Percentiles rank a stretch among this genome's conserved stretches.
Evolutionary conservation across 2,888 invertebrate genomes (phyloP).

Genomic region (Plemyria rubiginata): DNA sequence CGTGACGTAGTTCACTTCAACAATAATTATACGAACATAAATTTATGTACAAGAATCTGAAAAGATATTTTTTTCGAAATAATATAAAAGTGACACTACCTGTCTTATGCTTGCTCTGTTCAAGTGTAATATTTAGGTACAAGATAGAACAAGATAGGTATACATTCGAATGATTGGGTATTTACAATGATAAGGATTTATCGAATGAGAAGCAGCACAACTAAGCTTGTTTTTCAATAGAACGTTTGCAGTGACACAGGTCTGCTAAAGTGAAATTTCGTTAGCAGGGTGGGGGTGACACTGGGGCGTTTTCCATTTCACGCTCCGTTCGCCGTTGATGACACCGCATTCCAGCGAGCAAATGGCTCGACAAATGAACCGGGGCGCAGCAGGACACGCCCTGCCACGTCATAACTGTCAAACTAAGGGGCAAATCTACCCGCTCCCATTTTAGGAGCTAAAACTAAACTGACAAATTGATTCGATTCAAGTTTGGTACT

Average conservation of each 20-base stretch:
- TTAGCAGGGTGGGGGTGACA: slow-evolving; percentile 73
- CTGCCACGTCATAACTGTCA: slow-evolving; percentile 79
- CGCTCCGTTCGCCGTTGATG: slow-evolving; percentile 82
- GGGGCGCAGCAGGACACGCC: slow-evolving; percentile 78
- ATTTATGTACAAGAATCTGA: too few relatives aligned
- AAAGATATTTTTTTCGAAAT: too few relatives aligned
- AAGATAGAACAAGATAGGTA: too few relatives aligned
- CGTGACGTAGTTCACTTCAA: neutral
- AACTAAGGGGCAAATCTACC: slow-evolving; percentile 52
- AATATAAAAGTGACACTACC: too few relatives aligned
- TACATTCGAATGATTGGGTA: too few relatives aligned
- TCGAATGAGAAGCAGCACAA: too few relatives aligned
- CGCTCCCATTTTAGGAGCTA: slow-evolving; percentile 46
- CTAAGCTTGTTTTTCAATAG: neutral
- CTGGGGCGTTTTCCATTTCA: slow-evolving; percentile 84
- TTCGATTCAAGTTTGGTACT: slow-evolving; percentile 53
- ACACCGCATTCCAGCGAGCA: slow-evolving; percentile 81
- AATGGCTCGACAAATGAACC: slow-evolving; percentile 84
- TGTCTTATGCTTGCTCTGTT: too few relatives aligned
- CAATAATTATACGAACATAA: neutral
- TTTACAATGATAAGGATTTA: too few relatives aligned
- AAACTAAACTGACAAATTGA: slow-evolving; percentile 68
- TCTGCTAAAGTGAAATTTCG: slow-evolving; percentile 66
- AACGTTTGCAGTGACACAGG: slow-evolving; percentile 33
- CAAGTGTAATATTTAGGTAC: too few relatives aligned